These are phyloP conservation scores for Papilio polyxenes DNA, from an alignment of 1,140 invertebrate genomes.

Conservation along the genomic window DNA sequence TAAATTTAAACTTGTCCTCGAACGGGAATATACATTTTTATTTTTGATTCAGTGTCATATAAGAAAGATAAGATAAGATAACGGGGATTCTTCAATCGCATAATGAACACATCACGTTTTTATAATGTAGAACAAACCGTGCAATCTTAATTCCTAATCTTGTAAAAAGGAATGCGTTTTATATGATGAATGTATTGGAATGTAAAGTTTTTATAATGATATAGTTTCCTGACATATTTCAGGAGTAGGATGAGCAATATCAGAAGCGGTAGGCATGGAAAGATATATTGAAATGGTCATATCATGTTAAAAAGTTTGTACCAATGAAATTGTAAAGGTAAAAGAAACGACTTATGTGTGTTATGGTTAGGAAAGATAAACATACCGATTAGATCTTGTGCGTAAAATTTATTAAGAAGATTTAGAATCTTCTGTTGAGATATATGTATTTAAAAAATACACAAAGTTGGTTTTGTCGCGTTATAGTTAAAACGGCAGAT, in stretches of 20 bases:
- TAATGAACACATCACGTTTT: slow-evolving; percentile 42
- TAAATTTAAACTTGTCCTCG: slow-evolving; percentile 65
- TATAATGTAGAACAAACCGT: slow-evolving; percentile 51
- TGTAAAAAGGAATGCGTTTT: slow-evolving; percentile 50
- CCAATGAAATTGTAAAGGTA: slow-evolving; percentile 67
- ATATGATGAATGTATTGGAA: slow-evolving; percentile 51
- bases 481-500: slow-evolving; percentile 44
- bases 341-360: slow-evolving; percentile 66
- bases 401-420: slow-evolving; percentile 69
- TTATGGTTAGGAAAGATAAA: slow-evolving; percentile 66
- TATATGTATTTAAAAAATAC: slow-evolving; percentile 77
- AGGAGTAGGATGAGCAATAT: slow-evolving; percentile 66
- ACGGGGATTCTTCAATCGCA: slow-evolving; percentile 40
- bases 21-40: slow-evolving; percentile 57
- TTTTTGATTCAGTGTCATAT: slow-evolving; percentile 69
- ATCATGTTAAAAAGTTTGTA: slow-evolving; percentile 75
- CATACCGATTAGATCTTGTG: slow-evolving; percentile 68
- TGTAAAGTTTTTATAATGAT: slow-evolving; percentile 47
- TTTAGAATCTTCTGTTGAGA: slow-evolving; percentile 74
- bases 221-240: slow-evolving; percentile 53
- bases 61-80: too few relatives aligned
- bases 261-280: slow-evolving; percentile 61
- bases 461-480: slow-evolving; percentile 47
- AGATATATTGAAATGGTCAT: slow-evolving; percentile 71
- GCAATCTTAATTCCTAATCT: slow-evolving; percentile 58